A percentile compares a stretch with the other conserved stretches of the same genome.
Evolutionary conservation across 2,113 vertebrate genomes (phyloP).

Genomic region (Dasyurus viverrinus): DNA sequence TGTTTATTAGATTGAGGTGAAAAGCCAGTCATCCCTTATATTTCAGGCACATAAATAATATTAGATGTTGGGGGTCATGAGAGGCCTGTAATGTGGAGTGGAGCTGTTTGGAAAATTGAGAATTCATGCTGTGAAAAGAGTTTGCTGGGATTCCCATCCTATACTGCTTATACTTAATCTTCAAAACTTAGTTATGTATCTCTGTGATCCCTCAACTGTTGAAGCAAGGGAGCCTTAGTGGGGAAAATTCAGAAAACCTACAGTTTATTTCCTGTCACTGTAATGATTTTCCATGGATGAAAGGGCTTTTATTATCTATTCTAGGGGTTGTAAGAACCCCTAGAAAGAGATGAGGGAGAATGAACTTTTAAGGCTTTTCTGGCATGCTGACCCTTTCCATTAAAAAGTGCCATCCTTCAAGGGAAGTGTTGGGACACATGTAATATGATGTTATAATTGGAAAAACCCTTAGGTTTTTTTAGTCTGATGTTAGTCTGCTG

Average conservation of each 20-base stretch:
- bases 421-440: constrained; percentile 35
- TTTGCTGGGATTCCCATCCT: not conserved
- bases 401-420: not conserved
- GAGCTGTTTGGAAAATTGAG: constrained; percentile 1
- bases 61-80: not conserved
- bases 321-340: rapidly evolving
- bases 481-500: not conserved
- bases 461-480: not conserved
- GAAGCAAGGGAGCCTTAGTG: not conserved
- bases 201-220: not conserved
- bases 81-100: constrained; percentile 26
- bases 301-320: not conserved
- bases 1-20: not conserved
- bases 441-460: constrained; percentile 18
- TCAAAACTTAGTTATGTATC: not conserved
- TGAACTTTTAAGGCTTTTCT: not conserved
- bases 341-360: not conserved
- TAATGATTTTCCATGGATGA: not conserved
- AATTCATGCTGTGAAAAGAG: not conserved
- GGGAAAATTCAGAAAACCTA: not conserved
- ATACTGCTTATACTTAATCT: too few relatives aligned
- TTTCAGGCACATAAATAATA: not conserved
- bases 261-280: not conserved
- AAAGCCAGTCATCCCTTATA: not conserved
- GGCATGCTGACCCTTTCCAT: not conserved